Evolutionary conservation across 2,797 vertebrate species (phyloP), one percentile per base, ranked within the genome.

Genomic region (Microchirus variegatus): DNA sequence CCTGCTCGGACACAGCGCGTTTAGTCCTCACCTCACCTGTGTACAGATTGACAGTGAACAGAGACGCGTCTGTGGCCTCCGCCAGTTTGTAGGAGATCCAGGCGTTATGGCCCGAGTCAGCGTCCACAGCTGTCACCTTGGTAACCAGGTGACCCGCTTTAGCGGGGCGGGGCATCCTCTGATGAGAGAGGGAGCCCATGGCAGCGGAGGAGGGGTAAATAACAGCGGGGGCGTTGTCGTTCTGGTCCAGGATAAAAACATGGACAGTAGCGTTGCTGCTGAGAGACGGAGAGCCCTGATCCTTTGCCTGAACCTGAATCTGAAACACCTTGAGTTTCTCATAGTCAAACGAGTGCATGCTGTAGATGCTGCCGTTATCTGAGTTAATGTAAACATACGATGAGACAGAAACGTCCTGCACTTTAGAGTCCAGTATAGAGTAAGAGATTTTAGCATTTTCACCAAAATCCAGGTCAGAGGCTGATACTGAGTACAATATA

Each of bases 21-120:
- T 87, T 89, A 75, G 94, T 91, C 87, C 94, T 94, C 77, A 95
- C 90, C 86, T 95, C 94, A 56, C 94, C 94, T n/a, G 94, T 94
- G 77, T 91, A 92, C 64, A 70, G 89, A 61, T 89, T 93, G 77
- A 95, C 90, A 50, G 75, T 89, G 83, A 94, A 95, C 66, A 93
- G 81, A 74, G 90, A 87, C 14, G 81, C 60, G 73, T 94, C 94
- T 8, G 90, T 66, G 3, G 87, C 75, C 80, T 94, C 92, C 49
- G 87, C 75, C 67, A 95, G 67, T 58, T 86, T 90, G 84, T 95
- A 95, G 10, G 93, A 93, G 67, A 95, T 84, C 94, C 94, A 95
- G 48, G 94, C 94, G 49, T 95, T 95, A 67, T 94, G 94, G 53
- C 94, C 94, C 63, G 94, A 95, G 77, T 95, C 94, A 7, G 94